Evolutionary conservation across 1,140 invertebrate genomes (phyloP), one percentile per base, ranked within the genome.

Genomic region (Lithobius niger): DNA sequence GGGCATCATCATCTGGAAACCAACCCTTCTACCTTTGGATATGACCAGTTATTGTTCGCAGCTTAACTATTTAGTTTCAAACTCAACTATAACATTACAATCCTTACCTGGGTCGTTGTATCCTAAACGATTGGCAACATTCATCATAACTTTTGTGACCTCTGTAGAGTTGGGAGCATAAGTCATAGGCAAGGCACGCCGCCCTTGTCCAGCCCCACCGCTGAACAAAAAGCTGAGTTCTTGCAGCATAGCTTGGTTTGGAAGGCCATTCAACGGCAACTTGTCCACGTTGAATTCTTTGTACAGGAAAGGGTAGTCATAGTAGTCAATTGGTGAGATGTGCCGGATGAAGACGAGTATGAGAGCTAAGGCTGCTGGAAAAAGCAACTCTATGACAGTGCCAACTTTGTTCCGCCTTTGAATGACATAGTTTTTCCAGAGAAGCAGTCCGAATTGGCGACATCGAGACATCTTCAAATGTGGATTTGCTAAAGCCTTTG

Each of bases 381-480:
- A 57, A n/a, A 71, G 54, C 3, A 91, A 67, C 67, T 92, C 87
- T 18, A 83, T 65, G 6, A 79, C 45, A 2, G 87, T 78, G 64
- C 87, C 82, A 42, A 79, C 59, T 40, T 80, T 81, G 67, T 84
- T 83, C 53, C 84, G 74, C 69, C 76, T 81, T 70, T 88, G 82
- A 19, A 89, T 74, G 10, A 80, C 72, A 72, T 82, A 86, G 64
- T 90, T 90, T 69, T 92, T 92, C 87, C 88, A 91, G 62, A 88
- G 74, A 18, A 92, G 68, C 26, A 91, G 71, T 25, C 63, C 52
- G 21, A 76, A 66, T 59, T 75, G 48, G 13, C 27, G 48, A 50
- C 3, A 26, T 4, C 4, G 25, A 6, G 22, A 16, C 48, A 50
- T 50, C n/a, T 36, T 36, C n/a, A n/a, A n/a, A n/a, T n/a, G n/a